Evolutionary conservation across 2,888 invertebrate species (phyloP).

Genomic region (Lottia scabra): DNA sequence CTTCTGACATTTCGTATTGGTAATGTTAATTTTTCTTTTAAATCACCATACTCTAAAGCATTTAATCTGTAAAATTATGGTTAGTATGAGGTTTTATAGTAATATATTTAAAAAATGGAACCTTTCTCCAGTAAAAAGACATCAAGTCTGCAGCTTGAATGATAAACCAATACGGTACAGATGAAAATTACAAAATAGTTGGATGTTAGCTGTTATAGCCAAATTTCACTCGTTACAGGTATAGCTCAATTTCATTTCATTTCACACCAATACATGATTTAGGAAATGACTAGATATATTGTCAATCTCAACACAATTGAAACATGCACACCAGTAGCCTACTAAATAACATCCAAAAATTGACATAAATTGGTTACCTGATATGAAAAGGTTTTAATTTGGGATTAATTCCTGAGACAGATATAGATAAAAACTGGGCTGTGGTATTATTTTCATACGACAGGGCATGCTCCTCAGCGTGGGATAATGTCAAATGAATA

Average conservation of each 20-base stretch:
- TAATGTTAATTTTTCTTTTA: slow-evolving; percentile 79
- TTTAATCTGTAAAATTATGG: slow-evolving; percentile 74
- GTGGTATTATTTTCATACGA: slow-evolving; percentile 79
- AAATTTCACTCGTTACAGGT: too few species aligned
- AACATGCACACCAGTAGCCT: neutral
- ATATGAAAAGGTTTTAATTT: slow-evolving; percentile 60
- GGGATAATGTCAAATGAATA: slow-evolving; percentile 80
- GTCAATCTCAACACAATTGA: too few species aligned
- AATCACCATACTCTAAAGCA: slow-evolving; percentile 81
- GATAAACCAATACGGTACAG: neutral
- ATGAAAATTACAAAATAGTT: neutral
- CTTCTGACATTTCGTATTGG: slow-evolving; percentile 79
- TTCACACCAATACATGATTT: too few species aligned
- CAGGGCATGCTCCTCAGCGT: slow-evolving; percentile 74
- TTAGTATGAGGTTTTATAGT: neutral
- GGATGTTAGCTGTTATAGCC: too few species aligned
- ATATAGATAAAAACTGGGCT: slow-evolving; percentile 86
- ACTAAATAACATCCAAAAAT: slow-evolving; percentile 63
- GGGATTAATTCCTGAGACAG: slow-evolving; percentile 71
- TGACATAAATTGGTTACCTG: slow-evolving; percentile 71
- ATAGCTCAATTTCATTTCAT: too few species aligned
- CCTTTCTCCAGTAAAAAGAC: neutral
- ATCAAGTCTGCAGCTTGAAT: neutral
- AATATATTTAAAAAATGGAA: neutral
- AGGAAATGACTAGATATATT: too few species aligned